phyloP scores from a whole-genome alignment of 2,113 vertebrate species.

The Xiphorhynchus elegans region DNA sequence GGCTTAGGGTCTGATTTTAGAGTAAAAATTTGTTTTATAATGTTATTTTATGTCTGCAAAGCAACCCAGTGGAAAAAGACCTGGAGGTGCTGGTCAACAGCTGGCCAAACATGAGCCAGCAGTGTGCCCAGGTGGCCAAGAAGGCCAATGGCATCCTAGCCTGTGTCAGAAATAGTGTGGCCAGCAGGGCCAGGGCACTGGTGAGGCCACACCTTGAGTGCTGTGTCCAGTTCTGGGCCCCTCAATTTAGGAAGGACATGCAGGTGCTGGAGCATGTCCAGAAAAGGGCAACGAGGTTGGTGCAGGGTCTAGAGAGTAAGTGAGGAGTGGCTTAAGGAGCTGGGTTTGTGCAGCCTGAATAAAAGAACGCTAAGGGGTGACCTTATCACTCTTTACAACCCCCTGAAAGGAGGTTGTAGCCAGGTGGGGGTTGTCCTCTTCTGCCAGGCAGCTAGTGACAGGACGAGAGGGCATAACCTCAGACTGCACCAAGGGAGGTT shows the following conservation, averaged over 20 bases:
- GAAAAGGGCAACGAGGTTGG: accelerated
- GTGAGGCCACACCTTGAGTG: too few relatives aligned
- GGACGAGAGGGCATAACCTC: neutral
- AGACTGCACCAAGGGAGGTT: neutral
- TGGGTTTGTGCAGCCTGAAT: neutral
- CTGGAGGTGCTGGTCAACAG: neutral
- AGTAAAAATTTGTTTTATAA: neutral
- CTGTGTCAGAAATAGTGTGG: neutral
- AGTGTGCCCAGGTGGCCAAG: neutral
- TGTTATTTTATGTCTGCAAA: neutral
- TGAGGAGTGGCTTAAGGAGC: neutral
- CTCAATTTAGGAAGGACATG: too few relatives aligned
- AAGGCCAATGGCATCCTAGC: neutral
- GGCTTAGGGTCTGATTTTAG: neutral
- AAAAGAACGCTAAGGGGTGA: neutral
- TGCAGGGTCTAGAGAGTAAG: neutral
- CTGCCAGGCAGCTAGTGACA: accelerated
- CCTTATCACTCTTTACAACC: neutral
- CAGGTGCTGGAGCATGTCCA: neutral
- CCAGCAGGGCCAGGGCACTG: neutral
- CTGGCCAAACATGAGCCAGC: neutral
- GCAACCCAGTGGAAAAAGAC: neutral
- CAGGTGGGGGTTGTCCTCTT: neutral
- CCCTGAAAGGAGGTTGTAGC: neutral
- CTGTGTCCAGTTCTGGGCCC: too few relatives aligned